Evolutionary conservation across 2,888 invertebrate genomes (phyloP).

Genomic region (Argyresthia albistria): DNA sequence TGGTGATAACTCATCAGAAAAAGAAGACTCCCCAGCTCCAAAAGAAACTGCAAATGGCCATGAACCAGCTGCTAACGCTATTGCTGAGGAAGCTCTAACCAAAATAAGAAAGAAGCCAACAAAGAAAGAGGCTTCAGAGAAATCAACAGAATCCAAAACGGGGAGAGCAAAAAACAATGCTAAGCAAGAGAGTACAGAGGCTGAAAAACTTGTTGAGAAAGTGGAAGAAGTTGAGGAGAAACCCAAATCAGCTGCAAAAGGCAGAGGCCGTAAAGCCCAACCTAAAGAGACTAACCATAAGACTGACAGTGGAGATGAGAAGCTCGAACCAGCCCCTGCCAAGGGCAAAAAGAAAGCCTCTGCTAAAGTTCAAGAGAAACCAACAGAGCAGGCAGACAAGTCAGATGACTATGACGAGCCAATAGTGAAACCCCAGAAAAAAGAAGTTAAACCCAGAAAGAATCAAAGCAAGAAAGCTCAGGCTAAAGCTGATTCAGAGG

Average conservation of each 20-base stretch:
- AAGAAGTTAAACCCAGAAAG: constrained; percentile 36
- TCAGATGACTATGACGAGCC: constrained; percentile 14
- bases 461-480: constrained; percentile 38
- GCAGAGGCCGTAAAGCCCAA: constrained; percentile 39
- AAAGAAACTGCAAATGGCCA: constrained; percentile 31
- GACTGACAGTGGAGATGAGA: constrained; percentile 25
- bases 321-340: constrained; percentile 23
- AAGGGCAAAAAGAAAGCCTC: constrained; percentile 26
- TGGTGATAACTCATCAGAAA: constrained; percentile 19
- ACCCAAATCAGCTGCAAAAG: constrained; percentile 32
- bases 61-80: constrained; percentile 14
- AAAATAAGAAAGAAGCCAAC: constrained; percentile 32
- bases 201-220: constrained; percentile 5
- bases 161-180: constrained; percentile 2
- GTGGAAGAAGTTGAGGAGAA: constrained; percentile 29
- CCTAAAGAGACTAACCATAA: constrained; percentile 32
- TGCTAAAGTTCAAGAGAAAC: constrained; percentile 13
- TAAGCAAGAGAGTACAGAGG: constrained; percentile 27
- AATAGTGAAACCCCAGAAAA: constrained; percentile 9
- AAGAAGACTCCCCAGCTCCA: constrained; percentile 26
- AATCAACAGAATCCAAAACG: constrained; percentile 14
- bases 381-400: constrained; percentile 13
- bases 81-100: constrained; percentile 22
- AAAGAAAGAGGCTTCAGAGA: constrained; percentile 35
- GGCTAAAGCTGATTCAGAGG: constrained; percentile 22